Evolutionary conservation across 1,140 invertebrate genomes (phyloP), one percentile per base, ranked within the genome.

Genomic region (Mercenaria mercenaria): DNA sequence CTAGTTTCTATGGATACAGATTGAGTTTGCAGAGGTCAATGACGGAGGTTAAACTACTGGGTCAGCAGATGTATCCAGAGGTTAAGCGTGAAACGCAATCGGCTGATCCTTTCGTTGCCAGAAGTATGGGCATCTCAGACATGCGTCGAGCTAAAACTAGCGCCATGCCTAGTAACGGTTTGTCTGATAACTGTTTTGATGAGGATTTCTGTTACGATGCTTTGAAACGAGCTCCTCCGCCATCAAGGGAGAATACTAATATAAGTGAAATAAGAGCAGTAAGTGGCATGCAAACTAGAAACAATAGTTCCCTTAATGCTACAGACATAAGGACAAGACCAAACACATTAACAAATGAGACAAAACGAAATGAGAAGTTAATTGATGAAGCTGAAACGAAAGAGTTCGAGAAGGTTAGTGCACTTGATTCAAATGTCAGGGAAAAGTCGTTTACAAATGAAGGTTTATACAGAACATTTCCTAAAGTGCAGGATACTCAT

Each of bases 31-130:
- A 88, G 41, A 59, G 77, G 18, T 81, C 86, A 18, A 69, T 88
- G 76, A 88, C 86, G 1, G 86, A 88, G 41, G 47, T 56, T 10
- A 88, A 88, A 81, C 86, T 88, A 11, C 77, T 88, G 0, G 86
- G 86, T 59, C 86, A 88, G 43, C 76, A 72, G 26, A 56, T 74
- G 61, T 88, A 80, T 81, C 76, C 76, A 20, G 76, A 80, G 18
- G 41, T 34, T 0, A 26, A 23, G 20, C 59, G 86, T 18, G 77
- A 52, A n/a, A 39, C 50, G 1, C 76, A 69, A 3, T 79, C 86
- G 1, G 59, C 77, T 20, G 86, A 88, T 11, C 29, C 56, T 29
- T 18, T 32, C 1, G n/a, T 76, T 11, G 8, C 1, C 18, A 47
- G 61, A 11, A 26, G 10, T n/a, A 52, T 8, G 0, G 11, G 41